Conservation (phyloP, 2,113 vertebrate species). For the Potamarius usumacintae region DNA sequence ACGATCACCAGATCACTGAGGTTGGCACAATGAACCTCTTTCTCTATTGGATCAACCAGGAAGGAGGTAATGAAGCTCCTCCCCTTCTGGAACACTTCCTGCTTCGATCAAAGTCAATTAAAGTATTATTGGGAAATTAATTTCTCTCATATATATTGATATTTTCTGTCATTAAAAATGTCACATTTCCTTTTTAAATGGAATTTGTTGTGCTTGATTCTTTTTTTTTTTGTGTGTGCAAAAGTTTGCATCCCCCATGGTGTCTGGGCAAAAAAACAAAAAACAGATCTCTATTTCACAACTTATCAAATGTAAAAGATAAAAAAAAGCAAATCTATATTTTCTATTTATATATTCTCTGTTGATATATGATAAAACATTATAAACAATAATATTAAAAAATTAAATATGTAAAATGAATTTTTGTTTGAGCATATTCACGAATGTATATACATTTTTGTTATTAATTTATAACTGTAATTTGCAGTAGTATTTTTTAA, state of each 20-base stretch:
- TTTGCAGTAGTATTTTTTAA: not conserved
- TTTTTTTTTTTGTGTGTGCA: not conserved
- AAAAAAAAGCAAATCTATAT: too few relatives aligned
- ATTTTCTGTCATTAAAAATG: too few relatives aligned
- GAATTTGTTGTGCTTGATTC: not conserved
- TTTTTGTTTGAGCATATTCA: not conserved
- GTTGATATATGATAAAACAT: not conserved
- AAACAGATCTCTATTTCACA: too few relatives aligned
- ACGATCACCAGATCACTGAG: constrained; percentile 87
- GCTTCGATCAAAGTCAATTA: not conserved
- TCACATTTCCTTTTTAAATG: not conserved
- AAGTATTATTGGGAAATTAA: not conserved
- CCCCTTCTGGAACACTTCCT: not conserved
- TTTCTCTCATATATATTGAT: not conserved
- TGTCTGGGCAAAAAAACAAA: not conserved
- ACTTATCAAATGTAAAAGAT: too few relatives aligned
- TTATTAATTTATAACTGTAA: not conserved
- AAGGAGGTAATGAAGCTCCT: constrained; percentile 76
- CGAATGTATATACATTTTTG: too few relatives aligned
- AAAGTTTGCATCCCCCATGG: not conserved
- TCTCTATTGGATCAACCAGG: constrained; percentile 88
- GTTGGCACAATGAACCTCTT: constrained; percentile 95
- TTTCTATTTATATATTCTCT: not conserved
- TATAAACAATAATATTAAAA: not conserved
- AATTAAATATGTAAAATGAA: not conserved